A percentile compares a stretch with the other conserved stretches of the same genome.
These are phyloP conservation scores for Brachionus rubens DNA, from an alignment of 1,140 invertebrate species.

Conservation along the genomic window DNA sequence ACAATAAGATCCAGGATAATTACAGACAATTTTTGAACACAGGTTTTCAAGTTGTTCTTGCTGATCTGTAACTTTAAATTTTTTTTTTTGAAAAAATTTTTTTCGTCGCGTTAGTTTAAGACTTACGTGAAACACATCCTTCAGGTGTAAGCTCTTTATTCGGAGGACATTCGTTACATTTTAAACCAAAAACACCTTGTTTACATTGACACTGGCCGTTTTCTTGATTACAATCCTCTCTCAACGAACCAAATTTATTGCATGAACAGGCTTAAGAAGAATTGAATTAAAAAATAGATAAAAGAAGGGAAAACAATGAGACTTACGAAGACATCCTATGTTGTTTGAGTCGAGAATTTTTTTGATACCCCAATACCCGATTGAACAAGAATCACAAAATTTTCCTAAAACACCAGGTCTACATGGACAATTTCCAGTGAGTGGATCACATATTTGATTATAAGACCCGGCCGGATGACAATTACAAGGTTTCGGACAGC, in stretches of 20 bases:
- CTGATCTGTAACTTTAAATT: not conserved
- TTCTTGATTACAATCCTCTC: slow-evolving; percentile 55
- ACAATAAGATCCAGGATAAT: slow-evolving; percentile 45
- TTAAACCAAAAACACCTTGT: slow-evolving; percentile 72
- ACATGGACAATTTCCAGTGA: slow-evolving; percentile 42
- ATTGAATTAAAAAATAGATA: not conserved
- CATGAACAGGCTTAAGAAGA: slow-evolving; percentile 42
- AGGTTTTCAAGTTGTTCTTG: slow-evolving; percentile 18
- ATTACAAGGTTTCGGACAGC: slow-evolving; percentile 32
- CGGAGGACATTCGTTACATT: slow-evolving; percentile 74
- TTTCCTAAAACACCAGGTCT: slow-evolving; percentile 25
- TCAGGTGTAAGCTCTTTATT: not conserved
- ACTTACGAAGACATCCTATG: slow-evolving; percentile 37
- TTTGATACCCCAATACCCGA: slow-evolving; percentile 45
- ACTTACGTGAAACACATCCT: slow-evolving; percentile 17
- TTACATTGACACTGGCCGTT: slow-evolving; percentile 81
- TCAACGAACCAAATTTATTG: slow-evolving; percentile 22
- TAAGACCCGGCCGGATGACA: slow-evolving; percentile 46
- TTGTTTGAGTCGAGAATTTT: slow-evolving; percentile 18
- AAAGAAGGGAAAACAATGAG: not conserved
- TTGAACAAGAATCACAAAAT: slow-evolving; percentile 39
- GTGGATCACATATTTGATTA: slow-evolving; percentile 26
- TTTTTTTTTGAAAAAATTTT: too few relatives aligned
- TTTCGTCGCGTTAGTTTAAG: too few relatives aligned
- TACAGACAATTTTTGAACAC: slow-evolving; percentile 27